Conservation (phyloP, 2,888 invertebrate species). For the Rotaria socialis region DNA sequence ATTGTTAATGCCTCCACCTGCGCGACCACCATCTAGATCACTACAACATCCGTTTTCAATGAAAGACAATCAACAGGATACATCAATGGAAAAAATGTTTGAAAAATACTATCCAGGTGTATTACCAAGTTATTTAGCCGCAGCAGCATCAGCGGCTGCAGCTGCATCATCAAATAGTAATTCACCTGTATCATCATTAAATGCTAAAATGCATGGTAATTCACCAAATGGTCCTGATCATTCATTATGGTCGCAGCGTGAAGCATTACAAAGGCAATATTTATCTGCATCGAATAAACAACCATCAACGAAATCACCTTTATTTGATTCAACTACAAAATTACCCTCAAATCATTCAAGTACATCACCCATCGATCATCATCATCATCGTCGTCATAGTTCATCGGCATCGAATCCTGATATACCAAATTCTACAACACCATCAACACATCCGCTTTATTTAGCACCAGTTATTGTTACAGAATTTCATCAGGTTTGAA, state of each 20-base stretch:
- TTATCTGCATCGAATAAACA: not conserved
- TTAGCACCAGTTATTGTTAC: constrained; percentile 12
- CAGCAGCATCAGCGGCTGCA: constrained; percentile 29
- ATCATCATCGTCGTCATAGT: constrained; percentile 1
- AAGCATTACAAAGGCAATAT: constrained; percentile 1
- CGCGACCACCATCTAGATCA: not conserved
- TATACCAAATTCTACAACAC: not conserved
- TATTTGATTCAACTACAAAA: not conserved
- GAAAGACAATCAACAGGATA: not conserved
- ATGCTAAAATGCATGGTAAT: constrained; percentile 15
- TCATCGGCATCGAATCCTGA: not conserved
- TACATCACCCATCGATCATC: not conserved
- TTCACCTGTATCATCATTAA: constrained; percentile 3
- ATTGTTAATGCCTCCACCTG: not conserved
- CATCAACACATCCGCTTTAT: not conserved
- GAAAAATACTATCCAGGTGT: not conserved
- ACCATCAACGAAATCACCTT: not conserved
- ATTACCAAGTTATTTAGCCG: constrained; percentile 11
- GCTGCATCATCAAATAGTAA: not conserved
- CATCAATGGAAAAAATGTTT: not conserved
- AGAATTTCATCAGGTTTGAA: constrained; percentile 32
- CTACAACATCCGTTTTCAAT: not conserved
- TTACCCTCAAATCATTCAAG: not conserved
- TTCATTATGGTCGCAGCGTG: constrained; percentile 27
- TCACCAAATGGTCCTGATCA: not conserved